These are phyloP conservation scores for Parasteatoda lunata DNA, from an alignment of 2,888 invertebrate genomes.

Conservation along the genomic window DNA sequence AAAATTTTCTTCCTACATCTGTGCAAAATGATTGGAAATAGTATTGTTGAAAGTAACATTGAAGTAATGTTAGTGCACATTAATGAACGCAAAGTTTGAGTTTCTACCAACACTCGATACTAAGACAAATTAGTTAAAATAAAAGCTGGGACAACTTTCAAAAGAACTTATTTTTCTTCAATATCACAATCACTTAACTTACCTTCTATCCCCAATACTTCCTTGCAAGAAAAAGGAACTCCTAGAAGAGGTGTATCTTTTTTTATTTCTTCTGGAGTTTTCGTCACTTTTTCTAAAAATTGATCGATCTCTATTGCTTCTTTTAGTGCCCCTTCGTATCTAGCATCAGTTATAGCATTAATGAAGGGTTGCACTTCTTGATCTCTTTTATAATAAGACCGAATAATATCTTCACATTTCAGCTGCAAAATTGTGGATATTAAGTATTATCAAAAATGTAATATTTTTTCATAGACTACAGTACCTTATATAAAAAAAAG, in stretches of 20 bases:
- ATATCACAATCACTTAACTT: slow-evolving; percentile 68
- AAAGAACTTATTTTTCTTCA: background rate
- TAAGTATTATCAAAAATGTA: too few species aligned
- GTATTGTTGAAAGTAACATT: too few species aligned
- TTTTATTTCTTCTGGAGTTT: slow-evolving; percentile 78
- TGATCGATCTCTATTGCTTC: slow-evolving; percentile 85
- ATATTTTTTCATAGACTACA: too few species aligned
- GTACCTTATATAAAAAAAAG: too few species aligned
- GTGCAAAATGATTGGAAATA: too few species aligned
- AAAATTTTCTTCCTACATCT: too few species aligned
- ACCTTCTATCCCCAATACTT: slow-evolving; percentile 87
- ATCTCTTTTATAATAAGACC: slow-evolving; percentile 84
- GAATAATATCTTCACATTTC: slow-evolving; percentile 82
- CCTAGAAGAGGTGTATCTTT: slow-evolving; percentile 75
- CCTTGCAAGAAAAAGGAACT: slow-evolving; percentile 91
- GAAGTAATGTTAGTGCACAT: too few species aligned
- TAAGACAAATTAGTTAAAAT: too few species aligned
- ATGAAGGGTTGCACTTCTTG: slow-evolving; percentile 84
- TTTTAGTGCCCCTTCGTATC: slow-evolving; percentile 84
- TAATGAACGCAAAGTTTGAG: too few species aligned
- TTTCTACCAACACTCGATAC: too few species aligned
- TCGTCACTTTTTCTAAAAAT: slow-evolving; percentile 79
- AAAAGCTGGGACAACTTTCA: too few species aligned
- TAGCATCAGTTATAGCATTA: slow-evolving; percentile 87
- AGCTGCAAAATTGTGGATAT: slow-evolving; percentile 76